phyloP scores from a whole-genome alignment of 2,797 vertebrate species.

The Eulemur albifrons region DNA sequence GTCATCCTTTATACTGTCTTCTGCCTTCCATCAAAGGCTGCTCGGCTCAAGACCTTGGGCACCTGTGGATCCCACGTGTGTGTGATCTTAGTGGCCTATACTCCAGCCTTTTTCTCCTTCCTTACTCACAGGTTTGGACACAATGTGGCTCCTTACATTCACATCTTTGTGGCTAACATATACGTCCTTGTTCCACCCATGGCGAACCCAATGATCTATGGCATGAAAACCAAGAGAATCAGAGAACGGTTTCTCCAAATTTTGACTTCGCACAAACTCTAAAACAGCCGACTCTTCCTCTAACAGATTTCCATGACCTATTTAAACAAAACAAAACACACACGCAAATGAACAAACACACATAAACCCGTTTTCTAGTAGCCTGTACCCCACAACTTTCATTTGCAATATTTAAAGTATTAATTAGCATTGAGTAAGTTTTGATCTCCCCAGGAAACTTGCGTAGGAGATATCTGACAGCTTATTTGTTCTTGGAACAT shows the following conservation, averaged over 20 bases:
- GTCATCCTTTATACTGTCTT: slow-evolving; percentile 30
- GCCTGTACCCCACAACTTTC: background rate
- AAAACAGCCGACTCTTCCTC: background rate
- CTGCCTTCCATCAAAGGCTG: background rate
- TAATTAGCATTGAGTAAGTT: background rate
- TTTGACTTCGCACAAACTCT: background rate
- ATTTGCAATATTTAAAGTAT: background rate
- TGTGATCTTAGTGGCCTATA: slow-evolving; percentile 77
- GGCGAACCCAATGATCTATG: slow-evolving; percentile 74
- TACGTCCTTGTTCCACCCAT: slow-evolving; percentile 64
- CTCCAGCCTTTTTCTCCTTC: slow-evolving; percentile 65
- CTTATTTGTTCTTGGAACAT: background rate
- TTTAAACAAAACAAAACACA: background rate
- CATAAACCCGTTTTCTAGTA: background rate
- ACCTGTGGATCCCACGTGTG: slow-evolving; percentile 80
- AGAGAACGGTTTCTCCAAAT: background rate
- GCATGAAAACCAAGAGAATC: slow-evolving; percentile 70
- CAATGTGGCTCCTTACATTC: slow-evolving; percentile 62
- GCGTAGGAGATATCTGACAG: background rate
- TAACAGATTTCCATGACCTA: background rate
- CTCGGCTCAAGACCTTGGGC: slow-evolving; percentile 78
- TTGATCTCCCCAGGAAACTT: background rate
- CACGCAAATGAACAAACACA: background rate
- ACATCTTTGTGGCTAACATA: slow-evolving; percentile 61
- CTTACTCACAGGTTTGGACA: slow-evolving; percentile 73